Evolutionary conservation across 1,140 invertebrate species (phyloP).

Genomic region (Patella vulgata): DNA sequence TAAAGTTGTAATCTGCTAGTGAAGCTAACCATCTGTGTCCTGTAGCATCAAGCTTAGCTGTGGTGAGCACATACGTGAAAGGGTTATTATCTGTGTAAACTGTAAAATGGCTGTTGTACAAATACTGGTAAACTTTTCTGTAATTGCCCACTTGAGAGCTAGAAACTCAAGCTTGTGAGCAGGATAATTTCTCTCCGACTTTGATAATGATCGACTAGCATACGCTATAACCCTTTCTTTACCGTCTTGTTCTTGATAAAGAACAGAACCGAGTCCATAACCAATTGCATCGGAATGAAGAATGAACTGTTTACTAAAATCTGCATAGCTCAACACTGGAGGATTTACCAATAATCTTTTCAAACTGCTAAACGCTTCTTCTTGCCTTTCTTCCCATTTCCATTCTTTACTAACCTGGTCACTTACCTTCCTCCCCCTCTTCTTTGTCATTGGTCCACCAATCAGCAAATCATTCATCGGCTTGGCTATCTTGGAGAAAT

Average conservation of each 20-base stretch:
- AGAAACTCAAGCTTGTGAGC: no score
- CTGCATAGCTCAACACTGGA: slow-evolving; percentile 37
- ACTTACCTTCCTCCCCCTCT: background rate
- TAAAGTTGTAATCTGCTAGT: slow-evolving; percentile 3
- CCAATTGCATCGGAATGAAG: slow-evolving; percentile 36
- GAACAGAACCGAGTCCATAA: slow-evolving; percentile 38
- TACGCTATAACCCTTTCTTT: slow-evolving; percentile 35
- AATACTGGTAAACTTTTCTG: slow-evolving; percentile 19
- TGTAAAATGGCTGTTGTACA: slow-evolving; percentile 21
- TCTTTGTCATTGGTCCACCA: slow-evolving; percentile 29
- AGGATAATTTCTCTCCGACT: no score
- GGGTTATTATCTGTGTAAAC: no score
- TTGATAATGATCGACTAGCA: no score
- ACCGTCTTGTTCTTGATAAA: slow-evolving; percentile 42
- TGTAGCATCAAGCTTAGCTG: slow-evolving; percentile 7
- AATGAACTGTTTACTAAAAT: slow-evolving; percentile 24
- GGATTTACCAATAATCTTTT: slow-evolving; percentile 23
- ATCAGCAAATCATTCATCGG: no score
- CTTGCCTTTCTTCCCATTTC: slow-evolving; percentile 19
- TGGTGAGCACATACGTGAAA: slow-evolving; percentile 16
- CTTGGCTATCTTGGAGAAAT: slow-evolving; percentile 38
- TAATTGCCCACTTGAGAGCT: slow-evolving; percentile 26
- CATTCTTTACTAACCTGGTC: background rate
- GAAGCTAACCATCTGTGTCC: slow-evolving; percentile 7
- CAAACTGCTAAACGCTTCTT: slow-evolving; percentile 27